A percentile compares a stretch with the other conserved stretches of the same genome.
Evolutionary conservation across 2,113 vertebrate species (phyloP).

Genomic region (Ptilorrhoa leucosticta): DNA sequence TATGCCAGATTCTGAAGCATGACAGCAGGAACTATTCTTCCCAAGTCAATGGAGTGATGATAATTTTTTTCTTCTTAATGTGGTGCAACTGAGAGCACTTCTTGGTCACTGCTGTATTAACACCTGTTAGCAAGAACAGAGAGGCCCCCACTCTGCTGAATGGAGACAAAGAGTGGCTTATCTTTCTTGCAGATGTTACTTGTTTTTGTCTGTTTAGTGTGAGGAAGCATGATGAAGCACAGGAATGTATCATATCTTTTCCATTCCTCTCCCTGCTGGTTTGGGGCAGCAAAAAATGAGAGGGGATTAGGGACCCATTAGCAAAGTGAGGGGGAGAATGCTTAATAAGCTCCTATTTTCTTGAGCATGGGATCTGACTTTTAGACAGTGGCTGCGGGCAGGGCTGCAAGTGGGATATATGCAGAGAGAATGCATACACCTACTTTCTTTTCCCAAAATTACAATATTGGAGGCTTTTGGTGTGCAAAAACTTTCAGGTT

Average conservation of each 20-base stretch:
- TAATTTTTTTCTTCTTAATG: neutral
- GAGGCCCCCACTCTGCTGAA: neutral
- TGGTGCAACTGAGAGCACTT: neutral
- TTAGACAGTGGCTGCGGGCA: neutral
- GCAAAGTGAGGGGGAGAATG: neutral
- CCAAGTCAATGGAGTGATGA: neutral
- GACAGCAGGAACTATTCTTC: neutral
- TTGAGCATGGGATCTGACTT: neutral
- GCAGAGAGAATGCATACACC: neutral
- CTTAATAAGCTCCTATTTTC: neutral
- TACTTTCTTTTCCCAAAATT: neutral
- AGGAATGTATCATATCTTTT: constrained; percentile 3
- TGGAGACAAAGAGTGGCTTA: constrained; percentile 17
- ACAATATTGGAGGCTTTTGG: neutral
- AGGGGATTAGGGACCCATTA: neutral
- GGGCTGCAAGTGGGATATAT: neutral
- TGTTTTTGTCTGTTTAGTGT: neutral
- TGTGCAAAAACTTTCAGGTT: neutral
- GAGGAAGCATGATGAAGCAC: neutral
- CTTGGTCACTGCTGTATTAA: neutral
- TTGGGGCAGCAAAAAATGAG: neutral
- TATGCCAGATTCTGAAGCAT: neutral
- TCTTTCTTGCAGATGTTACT: constrained; percentile 50
- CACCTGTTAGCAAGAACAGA: neutral
- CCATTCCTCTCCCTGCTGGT: neutral